phyloP scores from a whole-genome alignment of 2,797 vertebrate species.

The Halcyon smyrnensis region DNA sequence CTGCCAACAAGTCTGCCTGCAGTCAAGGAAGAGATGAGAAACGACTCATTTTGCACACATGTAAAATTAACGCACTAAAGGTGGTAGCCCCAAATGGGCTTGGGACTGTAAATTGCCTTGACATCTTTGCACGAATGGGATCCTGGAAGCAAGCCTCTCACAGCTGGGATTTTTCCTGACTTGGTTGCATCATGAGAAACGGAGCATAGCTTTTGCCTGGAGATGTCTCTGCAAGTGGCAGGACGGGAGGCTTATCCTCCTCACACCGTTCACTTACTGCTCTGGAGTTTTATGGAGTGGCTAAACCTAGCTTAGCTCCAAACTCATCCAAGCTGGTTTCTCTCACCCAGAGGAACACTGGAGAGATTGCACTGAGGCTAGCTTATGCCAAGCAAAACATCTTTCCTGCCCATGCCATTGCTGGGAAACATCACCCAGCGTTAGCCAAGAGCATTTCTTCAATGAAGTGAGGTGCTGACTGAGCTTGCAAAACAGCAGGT shows the following conservation, averaged over 20 bases:
- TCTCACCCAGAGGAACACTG: background rate
- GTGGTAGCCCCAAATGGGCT: background rate
- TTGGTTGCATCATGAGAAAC: background rate
- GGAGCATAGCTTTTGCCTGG: background rate
- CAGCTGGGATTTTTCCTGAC: background rate
- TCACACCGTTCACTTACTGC: rapidly evolving
- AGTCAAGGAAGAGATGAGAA: background rate
- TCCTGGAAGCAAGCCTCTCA: background rate
- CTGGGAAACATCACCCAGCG: background rate
- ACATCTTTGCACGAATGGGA: background rate
- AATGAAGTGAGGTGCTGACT: conserved; percentile 13
- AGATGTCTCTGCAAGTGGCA: background rate
- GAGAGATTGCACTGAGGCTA: background rate
- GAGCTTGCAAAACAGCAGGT: conserved; percentile 25
- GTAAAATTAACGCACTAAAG: conserved; percentile 30
- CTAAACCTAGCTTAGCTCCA: background rate
- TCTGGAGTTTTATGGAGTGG: background rate
- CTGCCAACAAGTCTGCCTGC: background rate
- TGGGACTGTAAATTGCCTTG: background rate
- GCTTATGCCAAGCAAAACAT: background rate
- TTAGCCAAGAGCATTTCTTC: background rate
- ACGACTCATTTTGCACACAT: background rate
- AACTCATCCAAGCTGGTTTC: background rate
- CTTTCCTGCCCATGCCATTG: background rate
- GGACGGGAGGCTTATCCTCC: background rate